These are phyloP conservation scores for Protophormia terraenovae DNA, from an alignment of 2,888 invertebrate genomes.

Conservation along the genomic window DNA sequence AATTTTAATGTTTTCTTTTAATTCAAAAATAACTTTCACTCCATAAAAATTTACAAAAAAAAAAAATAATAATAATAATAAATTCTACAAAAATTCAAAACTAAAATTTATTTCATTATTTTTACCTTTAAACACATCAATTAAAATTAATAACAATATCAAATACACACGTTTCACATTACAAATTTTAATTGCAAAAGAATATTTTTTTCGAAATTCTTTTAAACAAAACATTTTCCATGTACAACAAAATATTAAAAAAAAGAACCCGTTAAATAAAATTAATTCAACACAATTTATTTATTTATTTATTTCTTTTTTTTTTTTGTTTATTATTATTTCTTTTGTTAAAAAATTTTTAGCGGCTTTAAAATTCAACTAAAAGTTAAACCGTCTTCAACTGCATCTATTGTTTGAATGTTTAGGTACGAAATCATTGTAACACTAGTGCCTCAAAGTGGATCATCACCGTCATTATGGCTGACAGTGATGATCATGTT, in stretches of 20 bases:
- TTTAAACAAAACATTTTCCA: constrained; percentile 57
- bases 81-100: too few relatives aligned
- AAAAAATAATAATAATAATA: neutral
- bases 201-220: constrained; percentile 24
- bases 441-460: constrained; percentile 44
- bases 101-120: neutral
- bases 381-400: constrained; percentile 59
- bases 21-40: constrained; percentile 40
- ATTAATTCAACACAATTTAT: neutral
- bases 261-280: neutral
- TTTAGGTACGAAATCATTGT: constrained; percentile 32
- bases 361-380: neutral
- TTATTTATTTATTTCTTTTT: neutral
- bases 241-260: neutral
- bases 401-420: constrained; percentile 55
- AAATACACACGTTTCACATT: neutral
- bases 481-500: constrained; percentile 21
- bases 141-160: neutral
- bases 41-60: neutral
- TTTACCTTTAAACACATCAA: constrained; percentile 57
- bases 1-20: too few relatives aligned
- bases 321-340: neutral
- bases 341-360: neutral
- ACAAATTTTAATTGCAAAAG: neutral
- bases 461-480: constrained; percentile 42